Conservation (phyloP, 1,140 invertebrate species). For the Mactra quadrangularis region DNA sequence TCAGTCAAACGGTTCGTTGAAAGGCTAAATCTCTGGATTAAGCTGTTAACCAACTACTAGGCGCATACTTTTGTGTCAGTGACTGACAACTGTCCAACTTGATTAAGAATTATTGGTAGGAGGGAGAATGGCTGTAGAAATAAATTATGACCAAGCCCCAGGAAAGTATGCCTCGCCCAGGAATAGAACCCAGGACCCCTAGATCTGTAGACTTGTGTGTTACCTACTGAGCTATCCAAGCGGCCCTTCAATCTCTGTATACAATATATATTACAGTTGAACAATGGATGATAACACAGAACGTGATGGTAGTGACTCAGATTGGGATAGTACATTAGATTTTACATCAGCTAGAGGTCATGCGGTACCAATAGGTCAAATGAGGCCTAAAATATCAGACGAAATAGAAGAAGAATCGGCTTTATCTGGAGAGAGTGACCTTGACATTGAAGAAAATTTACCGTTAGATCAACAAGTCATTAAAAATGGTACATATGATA, state of each 20-base stretch:
- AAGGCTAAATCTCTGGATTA: too few relatives aligned
- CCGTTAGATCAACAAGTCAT: slow-evolving; percentile 50
- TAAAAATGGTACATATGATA: slow-evolving; percentile 48
- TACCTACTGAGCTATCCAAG: too few relatives aligned
- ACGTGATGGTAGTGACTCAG: slow-evolving; percentile 59
- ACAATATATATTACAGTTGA: not conserved
- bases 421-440: slow-evolving; percentile 54
- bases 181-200: too few relatives aligned
- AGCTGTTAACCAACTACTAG: too few relatives aligned
- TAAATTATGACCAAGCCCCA: not conserved
- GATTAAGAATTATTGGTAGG: too few relatives aligned
- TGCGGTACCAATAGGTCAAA: slow-evolving; percentile 23
- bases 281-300: slow-evolving; percentile 46
- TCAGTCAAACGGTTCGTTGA: too few relatives aligned
- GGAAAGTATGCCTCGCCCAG: not conserved
- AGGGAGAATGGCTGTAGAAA: not conserved
- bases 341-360: slow-evolving; percentile 47
- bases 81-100: too few relatives aligned
- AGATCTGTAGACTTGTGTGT: not conserved
- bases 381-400: slow-evolving; percentile 5
- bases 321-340: slow-evolving; percentile 61
- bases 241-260: not conserved
- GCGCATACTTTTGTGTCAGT: too few relatives aligned
- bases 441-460: slow-evolving; percentile 34
- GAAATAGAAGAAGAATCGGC: slow-evolving; percentile 59